A percentile compares a stretch with the other conserved stretches of the same genome.
Conservation (phyloP, 2,888 invertebrate species). For the Pimpla rufipes region DNA sequence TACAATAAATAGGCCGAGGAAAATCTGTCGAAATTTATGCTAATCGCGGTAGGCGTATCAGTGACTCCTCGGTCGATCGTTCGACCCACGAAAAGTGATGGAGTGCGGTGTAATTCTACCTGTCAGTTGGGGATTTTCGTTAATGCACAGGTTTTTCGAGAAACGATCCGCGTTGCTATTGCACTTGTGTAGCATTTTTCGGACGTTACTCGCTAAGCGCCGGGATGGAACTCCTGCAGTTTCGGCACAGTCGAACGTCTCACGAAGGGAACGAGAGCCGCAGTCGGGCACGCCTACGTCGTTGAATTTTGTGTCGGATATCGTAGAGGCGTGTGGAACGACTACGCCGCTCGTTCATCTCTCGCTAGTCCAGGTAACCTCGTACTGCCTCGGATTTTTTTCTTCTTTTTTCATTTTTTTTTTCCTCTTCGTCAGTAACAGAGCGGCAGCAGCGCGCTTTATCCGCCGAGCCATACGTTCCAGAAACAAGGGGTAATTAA, state of each 20-base stretch:
- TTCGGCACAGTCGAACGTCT: constrained; percentile 35
- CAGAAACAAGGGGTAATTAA: constrained; percentile 76
- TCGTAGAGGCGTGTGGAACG: constrained; percentile 6
- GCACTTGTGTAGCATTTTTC: constrained; percentile 6
- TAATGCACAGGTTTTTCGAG: constrained; percentile 30
- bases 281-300: constrained; percentile 67
- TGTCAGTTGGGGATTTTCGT: constrained; percentile 34
- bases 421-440: too few species aligned
- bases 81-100: constrained; percentile 32
- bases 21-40: constrained; percentile 46
- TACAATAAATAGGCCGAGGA: background rate
- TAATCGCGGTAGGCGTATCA: constrained; percentile 57
- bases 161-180: constrained; percentile 24
- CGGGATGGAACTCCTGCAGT: constrained; percentile 16
- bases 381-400: constrained; percentile 6
- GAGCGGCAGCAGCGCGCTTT: background rate
- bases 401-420: constrained; percentile 3
- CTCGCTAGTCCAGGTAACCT: constrained; percentile 1
- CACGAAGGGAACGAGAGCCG: constrained; percentile 58
- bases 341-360: constrained; percentile 15
- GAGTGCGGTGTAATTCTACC: constrained; percentile 41
- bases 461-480: constrained; percentile 51
- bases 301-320: constrained; percentile 32
- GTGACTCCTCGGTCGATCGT: background rate
- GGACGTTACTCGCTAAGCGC: constrained; percentile 15